Evolutionary conservation across 2,888 invertebrate genomes (phyloP).

Genomic region (Calephelis perditalis): DNA sequence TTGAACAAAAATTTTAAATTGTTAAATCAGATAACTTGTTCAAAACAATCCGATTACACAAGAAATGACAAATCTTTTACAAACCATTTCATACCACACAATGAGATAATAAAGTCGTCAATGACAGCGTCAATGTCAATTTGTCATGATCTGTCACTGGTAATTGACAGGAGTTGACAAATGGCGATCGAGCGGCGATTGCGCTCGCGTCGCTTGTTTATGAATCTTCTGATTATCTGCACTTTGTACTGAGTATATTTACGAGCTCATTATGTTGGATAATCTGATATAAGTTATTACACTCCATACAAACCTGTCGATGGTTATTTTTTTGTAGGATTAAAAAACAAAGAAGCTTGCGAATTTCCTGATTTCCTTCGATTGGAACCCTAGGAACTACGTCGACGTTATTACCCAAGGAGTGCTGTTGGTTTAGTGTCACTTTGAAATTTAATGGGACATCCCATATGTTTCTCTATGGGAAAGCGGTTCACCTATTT

Average conservation of each 20-base stretch:
- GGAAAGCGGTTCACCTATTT: no score
- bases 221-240: conserved; percentile 39
- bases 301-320: neutral
- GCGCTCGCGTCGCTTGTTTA: conserved; percentile 45
- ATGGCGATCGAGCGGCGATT: conserved; percentile 40
- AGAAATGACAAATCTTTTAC: conserved; percentile 12
- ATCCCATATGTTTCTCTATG: no score
- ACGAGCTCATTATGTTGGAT: conserved; percentile 19
- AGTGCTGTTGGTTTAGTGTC: no score
- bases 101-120: conserved; percentile 32
- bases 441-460: no score
- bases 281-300: conserved; percentile 11
- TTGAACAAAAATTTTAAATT: no score
- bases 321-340: no score
- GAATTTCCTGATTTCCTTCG: no score
- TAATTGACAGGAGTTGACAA: conserved; percentile 45
- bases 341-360: no score
- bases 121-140: conserved; percentile 39
- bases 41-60: neutral
- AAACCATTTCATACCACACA: conserved; percentile 17
- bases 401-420: no score
- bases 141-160: conserved; percentile 44
- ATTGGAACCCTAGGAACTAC: no score
- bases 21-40: neutral
- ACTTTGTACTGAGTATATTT: conserved; percentile 19